Base-by-base conservation (phyloP, 2,888 invertebrate genomes). In the Chromoteleia sp. region DNA sequence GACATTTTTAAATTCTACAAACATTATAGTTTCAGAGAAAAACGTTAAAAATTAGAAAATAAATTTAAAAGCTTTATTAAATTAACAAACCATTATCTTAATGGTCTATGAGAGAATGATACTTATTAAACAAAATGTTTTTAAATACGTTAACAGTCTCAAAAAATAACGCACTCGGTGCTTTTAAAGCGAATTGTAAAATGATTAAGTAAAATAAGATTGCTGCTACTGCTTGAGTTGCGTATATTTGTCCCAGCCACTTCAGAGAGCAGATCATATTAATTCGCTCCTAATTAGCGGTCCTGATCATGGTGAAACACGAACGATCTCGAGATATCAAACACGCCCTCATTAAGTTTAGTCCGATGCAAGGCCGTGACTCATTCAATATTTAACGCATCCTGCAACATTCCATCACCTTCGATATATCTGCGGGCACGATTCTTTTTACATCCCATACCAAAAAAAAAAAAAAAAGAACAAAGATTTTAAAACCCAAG, bases 221-320 rank as follows among this genome's bases (percentile, higher is more conserved):
- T 73, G 30, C 54, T 76, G 68, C 83, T 68, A 74, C 73, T 54
- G 86, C 85, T 83, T 82, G 79, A 85, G 85, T 86, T 86, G 83
- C 84, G 87, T 86, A 85, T 84, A 88, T 89, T 88, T 88, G 87
- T 87, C 85, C 83, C 80, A 82, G 81, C 85, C 85, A 83, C 84
- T 84, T 83, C 83, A 58, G 58, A 81, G 86, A 86, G 84, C 85
- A 88, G 86, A 88, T 90, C 89, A 86, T 90, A 91, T 91, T 91
- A 90, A 90, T 91, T 88, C 89, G 73, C 80, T 82, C 86, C 90
- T 91, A 91, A 91, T 91, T 90, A 91, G 90, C 86, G 63, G 73
- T 77, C 81, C 83, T 79, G 85, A 86, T 85, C 84, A 76, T 67
- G 70, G 75, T 25, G 48, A 80, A 83, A 71, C 45, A 68, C 61